Evolutionary conservation across 2,113 vertebrate genomes (phyloP).

Genomic region (Tachuris rubrigastra): DNA sequence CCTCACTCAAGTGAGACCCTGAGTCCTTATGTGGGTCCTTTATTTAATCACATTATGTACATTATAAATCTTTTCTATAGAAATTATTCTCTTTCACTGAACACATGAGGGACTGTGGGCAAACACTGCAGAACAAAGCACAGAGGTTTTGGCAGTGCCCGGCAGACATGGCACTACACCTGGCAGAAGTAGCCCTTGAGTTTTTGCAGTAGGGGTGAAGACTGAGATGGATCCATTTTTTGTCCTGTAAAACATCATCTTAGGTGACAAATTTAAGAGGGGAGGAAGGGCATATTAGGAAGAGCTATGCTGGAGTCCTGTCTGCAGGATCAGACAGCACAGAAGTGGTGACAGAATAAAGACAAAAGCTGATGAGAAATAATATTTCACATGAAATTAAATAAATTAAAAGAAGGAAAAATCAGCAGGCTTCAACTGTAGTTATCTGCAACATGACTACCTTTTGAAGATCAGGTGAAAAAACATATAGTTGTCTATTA

Average conservation of each 20-base stretch:
- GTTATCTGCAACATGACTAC: background rate
- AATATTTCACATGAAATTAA: background rate
- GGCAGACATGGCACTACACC: too few species aligned
- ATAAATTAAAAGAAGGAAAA: background rate
- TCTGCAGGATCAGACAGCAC: background rate
- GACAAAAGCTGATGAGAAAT: background rate
- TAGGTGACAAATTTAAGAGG: background rate
- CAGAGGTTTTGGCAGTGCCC: background rate
- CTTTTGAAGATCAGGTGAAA: background rate
- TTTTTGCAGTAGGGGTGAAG: background rate
- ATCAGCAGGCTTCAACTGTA: background rate
- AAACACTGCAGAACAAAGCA: background rate
- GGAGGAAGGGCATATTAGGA: background rate
- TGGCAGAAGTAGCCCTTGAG: background rate
- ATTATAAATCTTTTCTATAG: background rate
- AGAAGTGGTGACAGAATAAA: background rate
- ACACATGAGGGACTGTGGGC: background rate
- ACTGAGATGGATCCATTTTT: background rate
- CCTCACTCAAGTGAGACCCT: background rate
- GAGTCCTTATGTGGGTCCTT: background rate
- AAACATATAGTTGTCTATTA: too few species aligned
- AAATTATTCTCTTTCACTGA: background rate
- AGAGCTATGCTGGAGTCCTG: background rate
- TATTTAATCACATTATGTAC: background rate
- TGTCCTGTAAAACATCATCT: background rate